A percentile compares a stretch with the other conserved stretches of the same genome.
Conservation (phyloP, 2,888 invertebrate species). For the Nysson spinosus region DNA sequence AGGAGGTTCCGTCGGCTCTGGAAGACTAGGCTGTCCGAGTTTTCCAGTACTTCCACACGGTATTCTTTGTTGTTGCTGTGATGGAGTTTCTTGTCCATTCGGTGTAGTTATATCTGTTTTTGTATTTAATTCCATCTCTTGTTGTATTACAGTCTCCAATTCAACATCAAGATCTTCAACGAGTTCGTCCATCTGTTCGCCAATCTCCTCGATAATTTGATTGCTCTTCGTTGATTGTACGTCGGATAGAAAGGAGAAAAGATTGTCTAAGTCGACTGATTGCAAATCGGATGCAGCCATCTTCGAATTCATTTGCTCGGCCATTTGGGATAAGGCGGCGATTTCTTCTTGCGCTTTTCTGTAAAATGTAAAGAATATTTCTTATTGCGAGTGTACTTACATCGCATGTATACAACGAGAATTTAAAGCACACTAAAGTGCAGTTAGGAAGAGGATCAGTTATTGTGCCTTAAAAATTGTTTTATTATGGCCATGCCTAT, state of each 20-base stretch:
- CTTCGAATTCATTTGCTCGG: constrained; percentile 84
- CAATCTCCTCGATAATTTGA: constrained; percentile 88
- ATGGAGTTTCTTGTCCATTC: constrained; percentile 52
- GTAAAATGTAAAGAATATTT: constrained; percentile 65
- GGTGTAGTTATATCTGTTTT: constrained; percentile 58
- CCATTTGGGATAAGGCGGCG: constrained; percentile 85
- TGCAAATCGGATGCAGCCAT: constrained; percentile 80
- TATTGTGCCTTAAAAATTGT: no score
- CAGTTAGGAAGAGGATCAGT: neutral
- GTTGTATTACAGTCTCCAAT: constrained; percentile 83
- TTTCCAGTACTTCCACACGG: constrained; percentile 61
- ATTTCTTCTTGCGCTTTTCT: constrained; percentile 85
- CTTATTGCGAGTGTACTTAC: neutral
- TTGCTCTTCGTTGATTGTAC: constrained; percentile 82
- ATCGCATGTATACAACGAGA: neutral
- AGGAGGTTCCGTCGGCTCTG: constrained; percentile 87
- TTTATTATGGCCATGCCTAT: constrained; percentile 1
- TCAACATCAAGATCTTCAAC: constrained; percentile 90
- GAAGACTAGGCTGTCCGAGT: constrained; percentile 82
- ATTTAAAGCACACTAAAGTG: neutral
- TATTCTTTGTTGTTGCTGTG: constrained; percentile 59
- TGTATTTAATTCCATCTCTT: constrained; percentile 78
- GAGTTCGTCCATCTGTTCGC: constrained; percentile 89
- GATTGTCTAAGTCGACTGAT: constrained; percentile 91
- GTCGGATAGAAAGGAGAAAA: constrained; percentile 93